Evolutionary conservation across 2,113 vertebrate genomes (phyloP).

Genomic region (Cygnus buccinator): DNA sequence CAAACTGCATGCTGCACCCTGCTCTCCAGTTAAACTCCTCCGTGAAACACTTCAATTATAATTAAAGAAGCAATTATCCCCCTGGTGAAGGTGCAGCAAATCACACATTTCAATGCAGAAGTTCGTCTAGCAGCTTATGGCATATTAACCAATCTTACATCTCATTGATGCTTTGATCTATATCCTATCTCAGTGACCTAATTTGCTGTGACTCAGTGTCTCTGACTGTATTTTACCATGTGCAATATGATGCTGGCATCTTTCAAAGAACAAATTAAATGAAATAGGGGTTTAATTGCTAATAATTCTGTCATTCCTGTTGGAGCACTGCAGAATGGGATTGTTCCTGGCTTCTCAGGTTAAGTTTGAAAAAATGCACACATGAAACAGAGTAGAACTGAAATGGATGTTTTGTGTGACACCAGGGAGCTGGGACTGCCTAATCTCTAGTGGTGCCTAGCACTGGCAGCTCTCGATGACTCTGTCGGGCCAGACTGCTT

Average conservation of each 20-base stretch:
- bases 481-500: neutral
- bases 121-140: slow-evolving; percentile 56
- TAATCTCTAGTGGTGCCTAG: neutral
- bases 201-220: slow-evolving; percentile 37
- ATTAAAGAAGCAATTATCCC: slow-evolving; percentile 74
- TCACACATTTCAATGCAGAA: slow-evolving; percentile 69
- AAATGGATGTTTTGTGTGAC: neutral
- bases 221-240: slow-evolving; percentile 35
- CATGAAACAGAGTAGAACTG: neutral
- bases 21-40: slow-evolving; percentile 70
- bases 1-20: slow-evolving; percentile 43
- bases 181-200: slow-evolving; percentile 46
- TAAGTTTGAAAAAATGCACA: neutral
- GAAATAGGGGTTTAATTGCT: slow-evolving; percentile 67
- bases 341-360: neutral
- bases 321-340: neutral
- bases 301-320: neutral
- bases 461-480: neutral
- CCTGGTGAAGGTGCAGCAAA: slow-evolving; percentile 66
- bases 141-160: slow-evolving; percentile 61
- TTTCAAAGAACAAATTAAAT: slow-evolving; percentile 62
- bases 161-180: slow-evolving; percentile 64
- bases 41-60: slow-evolving; percentile 68
- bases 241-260: neutral
- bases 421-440: neutral